Conservation (phyloP, 2,797 vertebrate genomes). For the Mycteria americana region DNA sequence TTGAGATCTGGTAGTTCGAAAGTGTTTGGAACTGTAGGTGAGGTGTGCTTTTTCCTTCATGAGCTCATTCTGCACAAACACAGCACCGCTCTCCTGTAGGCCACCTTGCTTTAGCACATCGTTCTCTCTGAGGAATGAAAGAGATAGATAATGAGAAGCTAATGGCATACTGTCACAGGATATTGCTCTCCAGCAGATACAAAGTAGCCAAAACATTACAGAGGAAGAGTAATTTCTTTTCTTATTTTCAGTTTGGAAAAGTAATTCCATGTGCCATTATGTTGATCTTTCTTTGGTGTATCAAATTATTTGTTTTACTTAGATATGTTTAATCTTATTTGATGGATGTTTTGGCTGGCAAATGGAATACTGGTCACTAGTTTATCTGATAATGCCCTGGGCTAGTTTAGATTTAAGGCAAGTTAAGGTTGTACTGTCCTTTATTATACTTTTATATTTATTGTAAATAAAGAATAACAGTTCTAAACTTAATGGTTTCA, state of each 20-base stretch:
- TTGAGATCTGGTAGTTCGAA: background rate
- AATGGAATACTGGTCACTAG: background rate
- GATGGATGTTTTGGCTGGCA: background rate
- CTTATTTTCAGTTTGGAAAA: background rate
- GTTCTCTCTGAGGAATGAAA: background rate
- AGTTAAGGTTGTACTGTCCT: background rate
- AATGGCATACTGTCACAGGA: background rate
- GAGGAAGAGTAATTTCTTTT: background rate
- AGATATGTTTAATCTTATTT: background rate
- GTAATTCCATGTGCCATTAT: background rate
- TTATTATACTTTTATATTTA: background rate
- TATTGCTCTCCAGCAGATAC: background rate
- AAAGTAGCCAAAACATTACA: background rate
- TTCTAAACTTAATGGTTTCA: background rate
- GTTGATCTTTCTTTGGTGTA: background rate
- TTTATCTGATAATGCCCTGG: background rate
- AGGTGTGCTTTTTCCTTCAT: background rate
- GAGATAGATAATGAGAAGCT: background rate
- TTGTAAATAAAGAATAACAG: background rate
- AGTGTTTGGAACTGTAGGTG: background rate
- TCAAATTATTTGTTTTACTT: background rate
- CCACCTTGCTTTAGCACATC: background rate
- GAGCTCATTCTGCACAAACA: background rate
- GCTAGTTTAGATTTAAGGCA: background rate
- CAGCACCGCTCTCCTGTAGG: background rate